These are phyloP conservation scores for Crossocerus cetratus DNA, from an alignment of 2,888 invertebrate species.

Conservation along the genomic window DNA sequence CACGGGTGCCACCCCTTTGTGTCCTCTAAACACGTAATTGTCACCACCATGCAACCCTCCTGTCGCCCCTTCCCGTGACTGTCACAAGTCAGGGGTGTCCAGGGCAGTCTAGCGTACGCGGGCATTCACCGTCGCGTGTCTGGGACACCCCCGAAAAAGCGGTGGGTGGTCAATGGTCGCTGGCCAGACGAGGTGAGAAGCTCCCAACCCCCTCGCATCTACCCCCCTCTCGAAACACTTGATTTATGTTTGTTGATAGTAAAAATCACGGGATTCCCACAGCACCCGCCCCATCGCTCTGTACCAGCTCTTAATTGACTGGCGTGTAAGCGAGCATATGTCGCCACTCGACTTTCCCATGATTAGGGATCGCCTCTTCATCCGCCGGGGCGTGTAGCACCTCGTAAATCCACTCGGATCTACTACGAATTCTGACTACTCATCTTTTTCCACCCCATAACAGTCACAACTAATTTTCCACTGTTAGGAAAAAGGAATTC, in stretches of 20 bases:
- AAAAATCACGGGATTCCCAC: conserved; percentile 71
- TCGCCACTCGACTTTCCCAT: conserved; percentile 68
- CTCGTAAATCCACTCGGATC: conserved; percentile 15
- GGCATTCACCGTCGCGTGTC: conserved; percentile 43
- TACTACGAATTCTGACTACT: background rate
- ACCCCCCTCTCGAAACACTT: conserved; percentile 52
- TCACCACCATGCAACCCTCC: conserved; percentile 62
- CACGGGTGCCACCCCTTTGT: conserved; percentile 68
- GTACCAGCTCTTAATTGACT: conserved; percentile 62
- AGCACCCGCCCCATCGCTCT: conserved; percentile 43
- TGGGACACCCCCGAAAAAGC: conserved; percentile 38
- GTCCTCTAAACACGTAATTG: conserved; percentile 72
- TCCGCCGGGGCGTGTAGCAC: conserved; percentile 9
- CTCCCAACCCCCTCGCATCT: conserved; percentile 19
- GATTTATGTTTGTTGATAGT: conserved; percentile 72
- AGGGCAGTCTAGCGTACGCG: conserved; percentile 13
- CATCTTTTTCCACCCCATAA: background rate
- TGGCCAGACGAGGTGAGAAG: conserved; percentile 23
- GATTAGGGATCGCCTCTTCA: conserved; percentile 40
- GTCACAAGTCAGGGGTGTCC: conserved; percentile 10
- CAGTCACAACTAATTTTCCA: background rate
- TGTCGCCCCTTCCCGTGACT: conserved; percentile 21
- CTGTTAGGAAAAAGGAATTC: background rate
- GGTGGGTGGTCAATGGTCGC: conserved; percentile 50
- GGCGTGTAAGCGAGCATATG: conserved; percentile 61